phyloP scores from a whole-genome alignment of 2,797 vertebrate species.

The Sphenopsis melanotis region DNA sequence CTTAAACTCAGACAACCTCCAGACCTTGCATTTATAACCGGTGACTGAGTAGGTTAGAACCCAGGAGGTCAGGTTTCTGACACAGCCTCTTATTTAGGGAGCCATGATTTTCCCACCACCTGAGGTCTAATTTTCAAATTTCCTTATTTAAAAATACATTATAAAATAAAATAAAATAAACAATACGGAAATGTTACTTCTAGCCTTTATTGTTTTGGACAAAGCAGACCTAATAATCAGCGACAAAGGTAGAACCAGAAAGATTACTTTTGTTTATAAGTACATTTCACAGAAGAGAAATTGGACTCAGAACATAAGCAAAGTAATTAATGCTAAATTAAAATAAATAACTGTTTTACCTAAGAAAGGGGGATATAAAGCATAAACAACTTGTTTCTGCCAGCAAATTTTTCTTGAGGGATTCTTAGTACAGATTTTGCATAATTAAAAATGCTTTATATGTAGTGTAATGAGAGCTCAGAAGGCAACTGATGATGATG shows the following conservation, averaged over 20 bases:
- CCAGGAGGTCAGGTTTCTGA: background rate
- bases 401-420: slow-evolving; percentile 7
- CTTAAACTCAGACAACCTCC: background rate
- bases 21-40: background rate
- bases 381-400: background rate
- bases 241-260: background rate
- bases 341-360: slow-evolving; percentile 32
- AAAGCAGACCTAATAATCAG: slow-evolving; percentile 22
- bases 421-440: background rate
- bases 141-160: background rate
- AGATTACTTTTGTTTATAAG: background rate
- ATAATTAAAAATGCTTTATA: background rate
- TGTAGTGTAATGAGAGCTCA: background rate
- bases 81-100: background rate
- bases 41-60: background rate
- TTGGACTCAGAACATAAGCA: background rate
- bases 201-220: background rate
- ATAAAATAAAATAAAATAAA: slow-evolving; percentile 12
- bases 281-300: background rate
- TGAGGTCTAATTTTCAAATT: background rate
- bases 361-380: background rate
- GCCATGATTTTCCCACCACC: background rate
- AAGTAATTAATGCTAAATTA: slow-evolving; percentile 46
- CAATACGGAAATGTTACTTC: background rate
- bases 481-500: background rate